Evolutionary conservation across 2,888 invertebrate species (phyloP).

Genomic region (Abscondita cerata): DNA sequence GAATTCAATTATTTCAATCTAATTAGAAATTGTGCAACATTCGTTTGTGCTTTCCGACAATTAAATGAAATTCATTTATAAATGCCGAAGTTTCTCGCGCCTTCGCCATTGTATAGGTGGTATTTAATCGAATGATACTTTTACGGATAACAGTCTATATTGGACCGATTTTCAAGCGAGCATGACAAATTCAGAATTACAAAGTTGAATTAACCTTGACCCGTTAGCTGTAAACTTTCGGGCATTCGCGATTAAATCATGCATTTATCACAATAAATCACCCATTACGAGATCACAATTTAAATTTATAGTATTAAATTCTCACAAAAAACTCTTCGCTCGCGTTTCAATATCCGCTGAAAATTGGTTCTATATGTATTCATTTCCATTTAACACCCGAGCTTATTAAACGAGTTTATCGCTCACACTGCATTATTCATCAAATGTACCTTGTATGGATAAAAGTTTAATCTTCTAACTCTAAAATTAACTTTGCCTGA

Average conservation of each 20-base stretch:
- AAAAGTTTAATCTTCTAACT: no score
- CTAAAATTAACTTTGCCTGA: no score
- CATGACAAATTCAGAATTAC: slow-evolving; percentile 53
- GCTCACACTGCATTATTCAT: slow-evolving; percentile 25
- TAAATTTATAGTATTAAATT: slow-evolving; percentile 41
- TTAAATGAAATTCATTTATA: slow-evolving; percentile 21
- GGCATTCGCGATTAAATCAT: slow-evolving; percentile 49
- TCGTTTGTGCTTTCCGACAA: slow-evolving; percentile 10
- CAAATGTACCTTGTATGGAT: slow-evolving; percentile 14
- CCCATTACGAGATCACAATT: slow-evolving; percentile 42
- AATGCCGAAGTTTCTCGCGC: slow-evolving; percentile 16
- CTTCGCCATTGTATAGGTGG: slow-evolving; percentile 3
- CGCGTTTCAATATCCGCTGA: slow-evolving; percentile 37
- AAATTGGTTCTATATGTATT: slow-evolving; percentile 37
- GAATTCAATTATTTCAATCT: slow-evolving; percentile 6
- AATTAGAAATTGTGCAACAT: slow-evolving; percentile 5
- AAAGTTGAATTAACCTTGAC: slow-evolving; percentile 52
- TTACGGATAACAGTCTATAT: slow-evolving; percentile 24
- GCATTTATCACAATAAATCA: slow-evolving; percentile 52
- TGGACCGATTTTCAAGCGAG: slow-evolving; percentile 42
- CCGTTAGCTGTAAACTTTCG: slow-evolving; percentile 39
- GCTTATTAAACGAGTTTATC: slow-evolving; percentile 34
- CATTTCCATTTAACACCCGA: slow-evolving; percentile 30
- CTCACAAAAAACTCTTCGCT: slow-evolving; percentile 32
- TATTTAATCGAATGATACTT: slow-evolving; percentile 24